Percentiles rank a stretch among this genome's conserved stretches.
Evolutionary conservation across 2,797 vertebrate genomes (phyloP).

Genomic region (Coccyzus lansbergi): DNA sequence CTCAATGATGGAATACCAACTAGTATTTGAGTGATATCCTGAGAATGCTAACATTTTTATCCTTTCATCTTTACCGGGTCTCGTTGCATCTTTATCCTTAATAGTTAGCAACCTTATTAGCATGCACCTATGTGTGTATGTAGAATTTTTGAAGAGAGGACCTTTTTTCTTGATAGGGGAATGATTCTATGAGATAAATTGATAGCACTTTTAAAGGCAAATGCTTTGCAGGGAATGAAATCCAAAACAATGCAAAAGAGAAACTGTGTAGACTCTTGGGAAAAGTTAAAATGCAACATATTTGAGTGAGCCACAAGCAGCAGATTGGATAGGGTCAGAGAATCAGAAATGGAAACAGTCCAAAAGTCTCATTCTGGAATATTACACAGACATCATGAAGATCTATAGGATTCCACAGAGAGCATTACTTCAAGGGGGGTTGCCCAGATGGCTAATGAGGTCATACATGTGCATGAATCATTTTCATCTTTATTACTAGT

Average conservation of each 20-base stretch:
- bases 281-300: constrained; percentile 3
- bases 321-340: neutral
- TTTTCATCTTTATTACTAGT: neutral
- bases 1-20: neutral
- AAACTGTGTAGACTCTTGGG: neutral
- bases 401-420: constrained; percentile 15
- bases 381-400: neutral
- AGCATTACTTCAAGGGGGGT: neutral
- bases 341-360: constrained; percentile 17
- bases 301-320: constrained; percentile 14
- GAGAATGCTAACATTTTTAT: neutral
- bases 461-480: neutral
- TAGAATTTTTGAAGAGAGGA: neutral
- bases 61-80: neutral
- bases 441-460: neutral
- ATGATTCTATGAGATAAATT: neutral
- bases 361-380: neutral
- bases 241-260: constrained; percentile 4
- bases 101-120: neutral
- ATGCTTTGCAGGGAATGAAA: constrained; percentile 28
- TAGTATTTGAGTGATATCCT: neutral
- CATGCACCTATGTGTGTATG: neutral
- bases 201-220: neutral
- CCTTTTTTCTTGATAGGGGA: neutral
- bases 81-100: neutral